Evolutionary conservation across 1,140 invertebrate species (phyloP), one percentile per base, ranked within the genome.

Genomic region (Nasonia giraulti): DNA sequence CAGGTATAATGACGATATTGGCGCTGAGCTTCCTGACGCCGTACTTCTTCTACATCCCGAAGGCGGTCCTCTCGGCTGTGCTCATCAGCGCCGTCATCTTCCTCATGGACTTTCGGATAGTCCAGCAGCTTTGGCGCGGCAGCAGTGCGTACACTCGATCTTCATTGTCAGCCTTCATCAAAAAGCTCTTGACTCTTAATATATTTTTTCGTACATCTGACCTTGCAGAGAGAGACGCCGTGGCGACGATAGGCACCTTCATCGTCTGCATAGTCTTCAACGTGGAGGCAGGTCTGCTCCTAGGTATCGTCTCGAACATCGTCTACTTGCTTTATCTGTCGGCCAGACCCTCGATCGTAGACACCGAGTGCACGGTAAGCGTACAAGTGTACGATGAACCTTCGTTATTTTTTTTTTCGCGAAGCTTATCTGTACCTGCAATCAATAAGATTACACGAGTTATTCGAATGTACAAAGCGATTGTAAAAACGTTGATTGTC

Each of bases 31-130:
- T 96, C 86, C 90, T 97, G 2, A 96, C 96, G 0, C 95, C 95
- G 0, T 96, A 95, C 87, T 96, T 96, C 90, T 94, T 94, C 86
- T 96, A 94, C 80, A 96, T 97, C 87, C 96, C 96, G 2, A 94
- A 95, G 88, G 93, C 95, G 0, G 94, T 94, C 2, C 89, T 96
- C 20, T 92, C 95, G 7, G 94, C 96, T 1, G 94, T 96, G 4
- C 94, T 96, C 27, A 96, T 97, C 80, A 94, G 93, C 85, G 96
- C 96, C 6, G 96, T 97, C 2, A 90, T 96, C 14, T 96, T 95
- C 88, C 94, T 97, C 92, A 93, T 96, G 0, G 95, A 96, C 87
- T 91, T 94, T 82, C 90, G 94, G 85, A 94, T 95, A 40, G 87
- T 96, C 14, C 90, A 90, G 68, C 89, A 93, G 1, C 93, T 96